phyloP scores from a whole-genome alignment of 2,888 invertebrate species.

The Cantharis rustica region DNA sequence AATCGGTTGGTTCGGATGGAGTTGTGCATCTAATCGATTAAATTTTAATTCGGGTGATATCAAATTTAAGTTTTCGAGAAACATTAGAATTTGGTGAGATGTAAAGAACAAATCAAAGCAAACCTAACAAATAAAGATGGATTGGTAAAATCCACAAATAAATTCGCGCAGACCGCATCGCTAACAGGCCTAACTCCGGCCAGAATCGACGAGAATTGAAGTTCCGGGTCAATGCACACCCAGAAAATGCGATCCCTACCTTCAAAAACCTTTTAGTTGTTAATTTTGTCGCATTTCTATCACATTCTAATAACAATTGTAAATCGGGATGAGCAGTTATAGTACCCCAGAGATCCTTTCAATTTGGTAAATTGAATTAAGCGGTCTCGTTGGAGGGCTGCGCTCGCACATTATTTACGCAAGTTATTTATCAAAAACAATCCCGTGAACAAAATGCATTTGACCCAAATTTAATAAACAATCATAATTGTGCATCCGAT shows the following conservation, averaged over 20 bases:
- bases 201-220: slow-evolving; percentile 36
- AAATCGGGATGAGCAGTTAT: slow-evolving; percentile 10
- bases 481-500: background rate
- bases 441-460: slow-evolving; percentile 5
- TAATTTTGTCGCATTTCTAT: slow-evolving; percentile 35
- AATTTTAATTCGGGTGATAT: background rate
- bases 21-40: too few species aligned
- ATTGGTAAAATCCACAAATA: slow-evolving; percentile 37
- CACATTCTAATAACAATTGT: slow-evolving; percentile 19
- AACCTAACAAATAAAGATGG: slow-evolving; percentile 38
- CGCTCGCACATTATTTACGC: slow-evolving; percentile 13
- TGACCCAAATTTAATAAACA: background rate
- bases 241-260: slow-evolving; percentile 27
- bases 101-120: slow-evolving; percentile 31
- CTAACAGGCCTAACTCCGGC: slow-evolving; percentile 36
- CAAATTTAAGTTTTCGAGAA: background rate
- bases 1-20: background rate
- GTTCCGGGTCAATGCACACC: slow-evolving; percentile 39
- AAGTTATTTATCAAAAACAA: slow-evolving; percentile 16
- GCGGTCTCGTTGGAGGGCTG: slow-evolving; percentile 10
- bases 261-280: slow-evolving; percentile 33
- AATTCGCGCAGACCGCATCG: slow-evolving; percentile 39
- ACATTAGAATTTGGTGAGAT: slow-evolving; percentile 16
- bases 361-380: slow-evolving; percentile 21
- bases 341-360: slow-evolving; percentile 2